These are phyloP conservation scores for Leptinotarsa texana DNA, from an alignment of 1,140 invertebrate genomes.

Conservation along the genomic window DNA sequence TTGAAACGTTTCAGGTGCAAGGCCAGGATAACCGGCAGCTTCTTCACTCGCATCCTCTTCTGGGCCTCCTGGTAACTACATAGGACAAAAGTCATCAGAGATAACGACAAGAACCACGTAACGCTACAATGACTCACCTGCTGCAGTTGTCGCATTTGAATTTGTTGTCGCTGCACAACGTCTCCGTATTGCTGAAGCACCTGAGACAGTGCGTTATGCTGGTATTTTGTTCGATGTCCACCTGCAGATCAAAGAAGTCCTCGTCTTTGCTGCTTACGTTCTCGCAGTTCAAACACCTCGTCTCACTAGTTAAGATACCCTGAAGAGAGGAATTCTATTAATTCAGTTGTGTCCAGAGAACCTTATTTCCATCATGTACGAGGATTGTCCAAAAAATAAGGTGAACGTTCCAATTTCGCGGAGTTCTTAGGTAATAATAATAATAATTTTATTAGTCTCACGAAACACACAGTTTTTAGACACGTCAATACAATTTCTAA, in stretches of 20 bases:
- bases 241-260: slow-evolving; percentile 98
- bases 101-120: neutral
- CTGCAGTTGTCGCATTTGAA: slow-evolving; percentile 98
- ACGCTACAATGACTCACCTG: slow-evolving; percentile 20
- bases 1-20: slow-evolving; percentile 98
- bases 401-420: too few species aligned
- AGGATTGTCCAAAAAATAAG: too few species aligned
- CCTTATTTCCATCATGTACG: too few species aligned
- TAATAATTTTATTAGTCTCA: too few species aligned
- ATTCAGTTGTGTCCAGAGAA: too few species aligned
- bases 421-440: too few species aligned
- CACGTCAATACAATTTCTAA: too few species aligned
- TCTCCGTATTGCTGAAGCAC: slow-evolving; percentile 98
- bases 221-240: slow-evolving; percentile 99
- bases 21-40: slow-evolving; percentile 95
- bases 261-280: slow-evolving; percentile 99
- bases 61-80: slow-evolving; percentile 98
- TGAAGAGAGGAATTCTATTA: slow-evolving; percentile 18
- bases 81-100: slow-evolving; percentile 16
- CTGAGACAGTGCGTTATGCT: slow-evolving; percentile 97
- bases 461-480: too few species aligned
- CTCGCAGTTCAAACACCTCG: slow-evolving; percentile 98
- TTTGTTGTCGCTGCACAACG: slow-evolving; percentile 98
- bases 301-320: slow-evolving; percentile 98
- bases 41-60: slow-evolving; percentile 97